Conservation (phyloP, 2,888 invertebrate genomes). For the Deilephila elpenor region DNA sequence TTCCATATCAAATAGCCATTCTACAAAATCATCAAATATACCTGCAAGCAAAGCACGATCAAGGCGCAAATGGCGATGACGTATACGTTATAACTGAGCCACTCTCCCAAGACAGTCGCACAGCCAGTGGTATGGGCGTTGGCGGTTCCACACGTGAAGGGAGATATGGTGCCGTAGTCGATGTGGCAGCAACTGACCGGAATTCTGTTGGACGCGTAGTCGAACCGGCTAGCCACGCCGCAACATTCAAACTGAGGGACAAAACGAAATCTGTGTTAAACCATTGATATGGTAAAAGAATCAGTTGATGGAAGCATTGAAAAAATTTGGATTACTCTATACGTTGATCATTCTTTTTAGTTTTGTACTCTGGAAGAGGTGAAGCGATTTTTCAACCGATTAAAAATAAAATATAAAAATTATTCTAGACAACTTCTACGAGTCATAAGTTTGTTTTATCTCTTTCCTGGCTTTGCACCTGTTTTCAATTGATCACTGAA, state of each 20-base stretch:
- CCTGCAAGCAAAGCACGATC: conserved; percentile 67
- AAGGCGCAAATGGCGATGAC: conserved; percentile 61
- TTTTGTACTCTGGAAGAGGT: too few species aligned
- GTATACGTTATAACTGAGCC: conserved; percentile 64
- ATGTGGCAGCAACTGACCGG: conserved; percentile 87
- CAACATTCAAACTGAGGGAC: conserved; percentile 87
- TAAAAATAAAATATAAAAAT: too few species aligned
- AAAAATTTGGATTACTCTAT: too few species aligned
- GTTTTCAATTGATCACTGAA: too few species aligned
- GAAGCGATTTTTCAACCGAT: too few species aligned
- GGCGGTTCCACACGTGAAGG: conserved; percentile 67
- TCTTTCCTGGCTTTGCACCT: too few species aligned
- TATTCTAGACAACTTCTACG: too few species aligned
- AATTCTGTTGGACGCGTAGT: conserved; percentile 79
- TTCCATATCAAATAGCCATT: conserved; percentile 31
- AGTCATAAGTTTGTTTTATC: too few species aligned
- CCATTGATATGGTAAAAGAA: background rate
- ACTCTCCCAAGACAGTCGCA: conserved; percentile 79
- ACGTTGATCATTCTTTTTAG: too few species aligned
- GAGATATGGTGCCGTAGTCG: conserved; percentile 74
- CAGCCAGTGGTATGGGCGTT: conserved; percentile 79
- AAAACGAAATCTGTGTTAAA: background rate
- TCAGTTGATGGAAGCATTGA: too few species aligned
- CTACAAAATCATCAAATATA: conserved; percentile 41
- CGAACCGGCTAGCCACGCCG: conserved; percentile 81